A percentile compares a stretch with the other conserved stretches of the same genome.
phyloP scores from a whole-genome alignment of 2,888 invertebrate genomes.

The Cephonodes hylas region DNA sequence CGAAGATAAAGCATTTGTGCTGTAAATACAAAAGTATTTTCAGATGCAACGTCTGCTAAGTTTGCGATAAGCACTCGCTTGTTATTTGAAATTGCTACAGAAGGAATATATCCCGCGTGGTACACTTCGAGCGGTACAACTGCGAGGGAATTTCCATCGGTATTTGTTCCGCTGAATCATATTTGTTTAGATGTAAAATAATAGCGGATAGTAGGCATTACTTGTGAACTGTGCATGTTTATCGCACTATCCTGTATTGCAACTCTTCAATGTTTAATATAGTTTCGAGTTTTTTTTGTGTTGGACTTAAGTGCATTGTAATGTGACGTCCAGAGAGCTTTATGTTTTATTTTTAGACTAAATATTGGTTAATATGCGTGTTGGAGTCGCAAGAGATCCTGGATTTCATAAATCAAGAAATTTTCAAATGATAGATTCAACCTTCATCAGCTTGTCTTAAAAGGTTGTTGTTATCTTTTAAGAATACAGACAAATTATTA shows the following conservation, averaged over 20 bases:
- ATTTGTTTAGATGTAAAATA: not conserved
- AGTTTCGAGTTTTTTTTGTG: not conserved
- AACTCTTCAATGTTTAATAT: not conserved
- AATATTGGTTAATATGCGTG: too few relatives aligned
- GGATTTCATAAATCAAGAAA: too few relatives aligned
- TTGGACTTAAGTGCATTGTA: not conserved
- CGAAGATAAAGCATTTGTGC: not conserved
- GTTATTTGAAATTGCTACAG: not conserved
- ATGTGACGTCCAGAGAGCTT: too few relatives aligned
- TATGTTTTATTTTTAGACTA: too few relatives aligned
- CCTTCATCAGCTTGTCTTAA: too few relatives aligned
- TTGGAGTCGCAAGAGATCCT: too few relatives aligned
- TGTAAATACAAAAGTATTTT: not conserved
- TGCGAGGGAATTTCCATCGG: not conserved
- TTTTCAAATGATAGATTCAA: too few relatives aligned
- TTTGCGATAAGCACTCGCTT: not conserved
- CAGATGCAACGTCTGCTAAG: not conserved
- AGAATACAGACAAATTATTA: too few relatives aligned
- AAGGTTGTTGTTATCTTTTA: too few relatives aligned
- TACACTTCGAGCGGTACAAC: not conserved
- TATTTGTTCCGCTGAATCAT: not conserved
- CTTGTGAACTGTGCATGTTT: not conserved
- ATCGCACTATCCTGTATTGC: not conserved
- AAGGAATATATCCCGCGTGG: not conserved
- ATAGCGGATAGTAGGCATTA: not conserved